phyloP scores from a whole-genome alignment of 2,888 invertebrate genomes.

The Argyra leucocephala region DNA sequence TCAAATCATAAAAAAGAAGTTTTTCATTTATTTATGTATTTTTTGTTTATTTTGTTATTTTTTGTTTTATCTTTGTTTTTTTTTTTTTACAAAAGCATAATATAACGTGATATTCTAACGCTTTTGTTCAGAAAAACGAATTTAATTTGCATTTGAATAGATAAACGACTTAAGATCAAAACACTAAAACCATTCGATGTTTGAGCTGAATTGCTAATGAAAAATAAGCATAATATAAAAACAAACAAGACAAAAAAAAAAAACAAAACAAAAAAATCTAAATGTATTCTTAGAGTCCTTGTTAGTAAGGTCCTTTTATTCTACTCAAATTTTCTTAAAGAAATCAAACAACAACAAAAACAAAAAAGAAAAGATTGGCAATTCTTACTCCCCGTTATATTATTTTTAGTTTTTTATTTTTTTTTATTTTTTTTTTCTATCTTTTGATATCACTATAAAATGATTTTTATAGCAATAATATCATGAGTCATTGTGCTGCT shows the following conservation, averaged over 20 bases:
- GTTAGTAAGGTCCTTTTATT: neutral
- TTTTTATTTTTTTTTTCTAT: too few relatives aligned
- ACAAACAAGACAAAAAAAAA: neutral
- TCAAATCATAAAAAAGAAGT: neutral
- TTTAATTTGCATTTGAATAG: constrained; percentile 3
- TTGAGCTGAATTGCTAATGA: neutral
- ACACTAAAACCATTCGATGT: neutral
- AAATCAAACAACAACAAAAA: neutral
- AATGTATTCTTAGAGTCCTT: neutral
- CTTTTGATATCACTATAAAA: too few relatives aligned
- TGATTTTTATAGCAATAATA: too few relatives aligned
- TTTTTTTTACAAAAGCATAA: neutral
- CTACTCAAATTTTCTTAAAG: neutral
- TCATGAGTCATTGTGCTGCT: too few relatives aligned
- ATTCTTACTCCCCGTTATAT: neutral
- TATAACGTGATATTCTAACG: neutral
- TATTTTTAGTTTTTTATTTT: too few relatives aligned
- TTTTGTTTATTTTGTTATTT: neutral
- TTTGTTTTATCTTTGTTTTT: neutral
- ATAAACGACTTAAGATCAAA: neutral
- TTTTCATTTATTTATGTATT: neutral
- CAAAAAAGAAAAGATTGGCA: neutral
- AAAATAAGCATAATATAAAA: neutral
- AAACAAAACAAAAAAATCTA: neutral
- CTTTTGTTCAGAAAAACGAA: neutral